Percentiles rank a stretch among this genome's conserved stretches.
Conservation (phyloP, 2,888 invertebrate genomes). For the Corbicula japonica region DNA sequence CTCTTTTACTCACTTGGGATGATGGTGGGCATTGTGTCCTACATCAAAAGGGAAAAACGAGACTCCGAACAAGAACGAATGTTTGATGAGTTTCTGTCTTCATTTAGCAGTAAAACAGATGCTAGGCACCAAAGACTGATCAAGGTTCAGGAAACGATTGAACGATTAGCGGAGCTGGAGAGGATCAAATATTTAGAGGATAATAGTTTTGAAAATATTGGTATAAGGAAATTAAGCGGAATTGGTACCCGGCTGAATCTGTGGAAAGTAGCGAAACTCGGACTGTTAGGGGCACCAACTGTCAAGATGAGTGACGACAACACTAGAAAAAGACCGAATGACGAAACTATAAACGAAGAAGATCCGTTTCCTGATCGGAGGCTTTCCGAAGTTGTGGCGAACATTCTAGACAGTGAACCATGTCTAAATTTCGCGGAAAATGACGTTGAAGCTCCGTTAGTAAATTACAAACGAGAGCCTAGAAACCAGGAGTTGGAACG, state of each 20-base stretch:
- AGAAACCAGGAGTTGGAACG: no score
- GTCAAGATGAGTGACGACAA: neutral
- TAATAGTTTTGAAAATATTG: neutral
- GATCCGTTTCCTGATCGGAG: constrained; percentile 13
- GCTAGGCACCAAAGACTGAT: constrained; percentile 2
- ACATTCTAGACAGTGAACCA: constrained; percentile 4
- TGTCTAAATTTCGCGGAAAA: no score
- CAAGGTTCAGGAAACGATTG: constrained; percentile 22
- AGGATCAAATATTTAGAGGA: neutral
- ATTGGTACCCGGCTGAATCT: neutral
- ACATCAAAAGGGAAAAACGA: constrained; percentile 78
- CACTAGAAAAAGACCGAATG: neutral
- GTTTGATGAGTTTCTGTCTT: constrained; percentile 82
- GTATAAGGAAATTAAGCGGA: neutral
- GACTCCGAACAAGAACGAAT: constrained; percentile 84
- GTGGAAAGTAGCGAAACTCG: neutral
- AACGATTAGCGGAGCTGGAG: constrained; percentile 11
- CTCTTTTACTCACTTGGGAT: constrained; percentile 82
- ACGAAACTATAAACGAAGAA: neutral
- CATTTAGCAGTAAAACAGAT: constrained; percentile 2
- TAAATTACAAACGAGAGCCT: no score
- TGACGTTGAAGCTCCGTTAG: no score
- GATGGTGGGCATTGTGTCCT: constrained; percentile 79
- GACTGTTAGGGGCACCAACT: constrained; percentile 1
- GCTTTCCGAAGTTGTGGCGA: constrained; percentile 15